Conservation (phyloP, 2,888 invertebrate species). For the Spialia ferax region DNA sequence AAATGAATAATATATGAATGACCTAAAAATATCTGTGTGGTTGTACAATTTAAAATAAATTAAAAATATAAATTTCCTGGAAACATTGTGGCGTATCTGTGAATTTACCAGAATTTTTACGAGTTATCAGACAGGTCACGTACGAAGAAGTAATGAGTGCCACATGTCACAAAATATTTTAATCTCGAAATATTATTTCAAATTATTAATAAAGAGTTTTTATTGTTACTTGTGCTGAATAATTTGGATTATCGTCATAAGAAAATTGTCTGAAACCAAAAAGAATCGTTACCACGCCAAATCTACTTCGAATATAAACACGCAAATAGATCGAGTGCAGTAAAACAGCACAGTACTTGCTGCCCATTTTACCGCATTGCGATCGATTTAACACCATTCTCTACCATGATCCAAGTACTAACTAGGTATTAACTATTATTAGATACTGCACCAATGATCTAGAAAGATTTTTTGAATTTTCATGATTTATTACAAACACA, state of each 20-base stretch:
- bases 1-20: no score
- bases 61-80: neutral
- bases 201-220: neutral
- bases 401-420: neutral
- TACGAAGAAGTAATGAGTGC: constrained; percentile 3
- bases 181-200: neutral
- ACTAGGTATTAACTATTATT: no score
- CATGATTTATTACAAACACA: neutral
- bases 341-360: constrained; percentile 49
- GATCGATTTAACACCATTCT: constrained; percentile 33
- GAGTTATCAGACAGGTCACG: constrained; percentile 18
- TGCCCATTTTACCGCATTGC: constrained; percentile 36
- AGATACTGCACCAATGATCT: neutral
- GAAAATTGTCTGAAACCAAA: constrained; percentile 1
- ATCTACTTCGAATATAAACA: constrained; percentile 73
- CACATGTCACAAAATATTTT: neutral
- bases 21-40: no score
- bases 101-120: neutral
- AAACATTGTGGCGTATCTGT: neutral
- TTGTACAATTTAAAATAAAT: no score
- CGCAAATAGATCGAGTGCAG: constrained; percentile 62
- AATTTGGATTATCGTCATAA: neutral
- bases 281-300: constrained; percentile 38
- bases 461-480: neutral
- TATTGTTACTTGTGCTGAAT: neutral